Evolutionary conservation across 2,888 invertebrate species (phyloP), one percentile per base, ranked within the genome.

Genomic region (Poecilobothrus nobilitatus): DNA sequence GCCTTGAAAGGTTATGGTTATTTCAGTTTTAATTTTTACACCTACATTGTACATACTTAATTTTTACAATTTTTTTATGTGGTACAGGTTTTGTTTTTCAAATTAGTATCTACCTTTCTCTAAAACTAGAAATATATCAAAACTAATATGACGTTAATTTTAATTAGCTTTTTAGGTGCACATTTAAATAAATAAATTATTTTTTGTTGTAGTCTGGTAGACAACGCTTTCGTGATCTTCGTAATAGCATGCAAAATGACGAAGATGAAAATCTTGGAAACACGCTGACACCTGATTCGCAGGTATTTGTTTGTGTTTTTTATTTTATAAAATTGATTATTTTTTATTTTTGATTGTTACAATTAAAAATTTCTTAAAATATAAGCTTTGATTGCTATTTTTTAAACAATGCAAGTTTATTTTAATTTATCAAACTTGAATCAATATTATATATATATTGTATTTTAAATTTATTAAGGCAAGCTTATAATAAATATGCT

Each of bases 231-330:
- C 89, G 91, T 78, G 94, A 95, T 83, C 83, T 94, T 71, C 87
- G 94, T 68, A 89, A 92, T 78, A 88, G 90, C 77, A 90, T 94
- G 87, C 91, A 94, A 84, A 91, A 91, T 9, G 94, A 92, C 78
- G 94, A 93, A 78, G 94, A 94, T 75, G 89, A 89, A 75, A 88
- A 86, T 68, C 84, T 85, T 72, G 84, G 84, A 74, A 89, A 85
- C 75, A 86, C 84, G 76, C 88, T 89, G 66, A 90, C 91, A 69
- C 89, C 90, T 70, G 89, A 89, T 78, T 91, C 91, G 79, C 90
- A 93, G 80, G 88, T 82, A 81, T 73, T 75, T 67, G 18, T 37
- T 65, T 65, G 18, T 7, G 4, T 20, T 27, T 53, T 37, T 65
- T 63, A 22, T 33, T 41, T 66, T 12, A 21, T 44, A 7, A 63